These are phyloP conservation scores for Diaprepes abbreviatus DNA, from an alignment of 2,888 invertebrate species.

Conservation along the genomic window DNA sequence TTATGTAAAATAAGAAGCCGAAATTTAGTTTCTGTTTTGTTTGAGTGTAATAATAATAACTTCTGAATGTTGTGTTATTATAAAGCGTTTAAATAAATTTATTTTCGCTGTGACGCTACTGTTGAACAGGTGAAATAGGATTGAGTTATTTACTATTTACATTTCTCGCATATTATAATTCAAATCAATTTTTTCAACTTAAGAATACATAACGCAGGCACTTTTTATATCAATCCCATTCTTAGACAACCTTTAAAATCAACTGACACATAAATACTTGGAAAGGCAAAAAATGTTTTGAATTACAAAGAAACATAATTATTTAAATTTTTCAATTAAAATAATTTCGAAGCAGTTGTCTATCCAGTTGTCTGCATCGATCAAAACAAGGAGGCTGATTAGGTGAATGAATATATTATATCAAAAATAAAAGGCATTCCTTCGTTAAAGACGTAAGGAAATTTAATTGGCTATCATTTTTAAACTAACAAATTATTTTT, in stretches of 20 bases:
- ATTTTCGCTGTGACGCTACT: constrained; percentile 12
- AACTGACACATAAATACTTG: neutral
- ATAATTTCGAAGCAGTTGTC: constrained; percentile 22
- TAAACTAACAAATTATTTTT: no score
- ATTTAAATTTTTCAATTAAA: constrained; percentile 27
- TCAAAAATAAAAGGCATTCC: no score
- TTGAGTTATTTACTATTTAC: constrained; percentile 32
- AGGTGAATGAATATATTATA: neutral
- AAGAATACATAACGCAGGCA: constrained; percentile 17
- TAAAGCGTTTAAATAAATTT: neutral
- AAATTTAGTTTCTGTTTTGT: no score
- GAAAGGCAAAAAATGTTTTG: constrained; percentile 3
- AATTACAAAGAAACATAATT: constrained; percentile 26
- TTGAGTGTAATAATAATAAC: no score
- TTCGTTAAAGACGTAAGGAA: no score
- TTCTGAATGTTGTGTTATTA: no score
- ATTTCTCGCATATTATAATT: constrained; percentile 27
- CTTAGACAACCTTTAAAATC: neutral
- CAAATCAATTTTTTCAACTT: constrained; percentile 33
- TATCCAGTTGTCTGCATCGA: constrained; percentile 21
- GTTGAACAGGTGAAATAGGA: constrained; percentile 31
- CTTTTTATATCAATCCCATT: constrained; percentile 13
- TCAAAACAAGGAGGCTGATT: constrained; percentile 15
- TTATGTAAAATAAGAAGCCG: no score
- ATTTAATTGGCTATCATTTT: no score